phyloP scores from a whole-genome alignment of 2,888 invertebrate species.

The Diaphora mendica region DNA sequence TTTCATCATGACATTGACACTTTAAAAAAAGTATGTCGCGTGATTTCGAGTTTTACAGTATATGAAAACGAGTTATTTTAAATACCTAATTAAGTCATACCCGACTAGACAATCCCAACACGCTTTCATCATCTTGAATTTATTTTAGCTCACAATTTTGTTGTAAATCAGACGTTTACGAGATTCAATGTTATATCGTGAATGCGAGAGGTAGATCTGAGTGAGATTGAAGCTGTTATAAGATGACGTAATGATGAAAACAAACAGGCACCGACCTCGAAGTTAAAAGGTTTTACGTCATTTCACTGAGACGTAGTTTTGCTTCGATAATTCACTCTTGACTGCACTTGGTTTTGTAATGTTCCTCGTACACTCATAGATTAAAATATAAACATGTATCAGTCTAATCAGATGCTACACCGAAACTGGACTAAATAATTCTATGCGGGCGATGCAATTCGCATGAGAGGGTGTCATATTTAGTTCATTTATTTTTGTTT shows the following conservation, averaged over 20 bases:
- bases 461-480: conserved; percentile 4
- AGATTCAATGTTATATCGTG: conserved; percentile 51
- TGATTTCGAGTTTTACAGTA: conserved; percentile 12
- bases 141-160: conserved; percentile 51
- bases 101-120: conserved; percentile 80
- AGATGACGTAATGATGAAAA: conserved; percentile 81
- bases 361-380: conserved; percentile 9
- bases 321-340: conserved; percentile 60
- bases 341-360: conserved; percentile 48
- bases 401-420: conserved; percentile 31
- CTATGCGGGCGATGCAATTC: conserved; percentile 21
- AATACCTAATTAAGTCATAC: conserved; percentile 65
- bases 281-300: conserved; percentile 59
- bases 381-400: conserved; percentile 23
- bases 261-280: conserved; percentile 75
- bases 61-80: conserved; percentile 22
- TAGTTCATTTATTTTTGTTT: background rate
- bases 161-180: conserved; percentile 54
- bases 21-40: conserved; percentile 36
- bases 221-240: conserved; percentile 60
- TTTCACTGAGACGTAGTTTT: conserved; percentile 57
- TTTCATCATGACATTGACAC: conserved; percentile 43
- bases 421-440: conserved; percentile 41
- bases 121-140: conserved; percentile 75
- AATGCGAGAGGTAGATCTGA: conserved; percentile 57